These are phyloP conservation scores for Trichosurus vulpecula DNA, from an alignment of 2,797 vertebrate genomes.

Conservation along the genomic window DNA sequence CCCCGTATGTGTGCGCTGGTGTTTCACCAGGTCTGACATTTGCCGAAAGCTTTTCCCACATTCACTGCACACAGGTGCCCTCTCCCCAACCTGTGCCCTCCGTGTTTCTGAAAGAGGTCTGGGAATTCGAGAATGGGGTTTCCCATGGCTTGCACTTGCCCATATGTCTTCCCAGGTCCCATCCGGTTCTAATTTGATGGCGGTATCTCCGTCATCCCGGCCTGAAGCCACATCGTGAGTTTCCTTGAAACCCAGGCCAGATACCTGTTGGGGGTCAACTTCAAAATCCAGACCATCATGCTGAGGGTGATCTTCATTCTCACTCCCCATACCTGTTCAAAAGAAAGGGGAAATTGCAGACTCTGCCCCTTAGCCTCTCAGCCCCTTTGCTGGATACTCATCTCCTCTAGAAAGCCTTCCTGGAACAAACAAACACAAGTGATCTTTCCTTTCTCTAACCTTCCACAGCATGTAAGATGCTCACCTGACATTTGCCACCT, in stretches of 20 bases:
- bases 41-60: constrained; percentile 78
- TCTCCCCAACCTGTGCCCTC: constrained; percentile 67
- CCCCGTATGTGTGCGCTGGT: constrained; percentile 77
- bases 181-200: constrained; percentile 71
- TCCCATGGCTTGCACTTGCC: constrained; percentile 64
- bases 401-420: constrained; percentile 11
- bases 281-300: constrained; percentile 63
- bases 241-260: constrained; percentile 68
- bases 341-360: constrained; percentile 49
- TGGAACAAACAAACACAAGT: background rate
- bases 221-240: constrained; percentile 59
- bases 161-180: constrained; percentile 75
- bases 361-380: constrained; percentile 10
- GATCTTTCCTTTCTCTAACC: background rate
- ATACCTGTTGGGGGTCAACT: constrained; percentile 34
- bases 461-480: constrained; percentile 6
- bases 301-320: constrained; percentile 56
- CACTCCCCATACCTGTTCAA: constrained; percentile 63
- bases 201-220: constrained; percentile 55
- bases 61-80: constrained; percentile 69
- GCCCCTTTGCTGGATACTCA: background rate
- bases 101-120: constrained; percentile 62
- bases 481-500: background rate
- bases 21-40: constrained; percentile 79
- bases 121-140: constrained; percentile 52